A percentile compares a stretch with the other conserved stretches of the same genome.
phyloP scores from a whole-genome alignment of 1,140 invertebrate species.

The Drosophila nasuta region DNA sequence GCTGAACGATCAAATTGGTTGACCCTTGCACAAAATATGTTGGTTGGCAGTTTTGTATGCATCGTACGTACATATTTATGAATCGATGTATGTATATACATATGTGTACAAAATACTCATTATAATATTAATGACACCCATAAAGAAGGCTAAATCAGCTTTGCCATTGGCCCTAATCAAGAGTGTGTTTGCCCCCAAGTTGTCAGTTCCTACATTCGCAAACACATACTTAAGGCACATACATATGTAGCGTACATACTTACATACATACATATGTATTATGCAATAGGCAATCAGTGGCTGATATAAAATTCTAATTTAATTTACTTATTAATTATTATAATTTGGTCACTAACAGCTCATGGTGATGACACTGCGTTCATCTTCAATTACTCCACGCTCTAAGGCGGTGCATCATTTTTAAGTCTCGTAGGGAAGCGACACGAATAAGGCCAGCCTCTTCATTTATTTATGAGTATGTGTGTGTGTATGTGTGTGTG shows the following conservation, averaged over 20 bases:
- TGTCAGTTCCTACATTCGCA: too few relatives aligned
- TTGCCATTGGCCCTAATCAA: too few relatives aligned
- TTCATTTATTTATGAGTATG: conserved; percentile 70
- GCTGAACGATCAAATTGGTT: conserved; percentile 34
- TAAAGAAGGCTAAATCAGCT: too few relatives aligned
- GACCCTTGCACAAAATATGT: background rate
- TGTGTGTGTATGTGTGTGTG: conserved; percentile 12
- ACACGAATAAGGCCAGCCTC: conserved; percentile 58
- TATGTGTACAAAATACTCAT: background rate
- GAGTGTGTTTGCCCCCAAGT: too few relatives aligned
- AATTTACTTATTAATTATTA: conserved; percentile 73
- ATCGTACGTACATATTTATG: background rate
- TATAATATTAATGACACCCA: background rate
- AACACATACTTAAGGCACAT: too few relatives aligned
- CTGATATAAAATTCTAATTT: conserved; percentile 72
- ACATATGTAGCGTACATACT: too few relatives aligned
- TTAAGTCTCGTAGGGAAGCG: conserved; percentile 12
- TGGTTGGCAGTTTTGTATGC: background rate
- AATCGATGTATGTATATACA: background rate
- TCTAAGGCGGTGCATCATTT: too few relatives aligned
- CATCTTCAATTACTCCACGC: too few relatives aligned
- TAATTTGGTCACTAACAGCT: conserved; percentile 59
- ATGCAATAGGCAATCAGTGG: conserved; percentile 68
- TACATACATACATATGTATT: conserved; percentile 23
- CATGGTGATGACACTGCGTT: background rate